These are phyloP conservation scores for Lophochroa leadbeateri DNA, from an alignment of 2,113 vertebrate species.

Conservation along the genomic window DNA sequence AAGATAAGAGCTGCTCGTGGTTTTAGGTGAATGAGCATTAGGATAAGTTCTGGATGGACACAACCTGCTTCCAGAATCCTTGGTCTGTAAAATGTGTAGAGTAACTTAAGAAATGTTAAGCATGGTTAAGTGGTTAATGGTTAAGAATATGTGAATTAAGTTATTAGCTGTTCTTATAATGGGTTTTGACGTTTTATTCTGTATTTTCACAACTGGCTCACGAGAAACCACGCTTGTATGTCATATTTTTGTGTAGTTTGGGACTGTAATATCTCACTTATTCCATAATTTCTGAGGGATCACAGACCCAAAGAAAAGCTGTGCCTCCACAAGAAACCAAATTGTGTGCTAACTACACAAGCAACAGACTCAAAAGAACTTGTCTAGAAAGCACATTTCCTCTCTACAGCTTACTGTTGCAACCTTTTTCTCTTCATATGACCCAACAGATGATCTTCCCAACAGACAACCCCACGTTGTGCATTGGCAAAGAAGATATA, in stretches of 20 bases:
- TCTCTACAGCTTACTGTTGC: not conserved
- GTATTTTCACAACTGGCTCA: not conserved
- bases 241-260: not conserved
- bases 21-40: not conserved
- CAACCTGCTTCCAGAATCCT: not conserved
- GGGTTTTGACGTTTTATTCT: not conserved
- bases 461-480: not conserved
- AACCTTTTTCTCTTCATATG: not conserved
- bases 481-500: not conserved
- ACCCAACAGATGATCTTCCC: conserved; percentile 3
- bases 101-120: not conserved
- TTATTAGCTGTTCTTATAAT: not conserved
- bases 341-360: not conserved
- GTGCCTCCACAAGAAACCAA: not conserved
- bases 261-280: not conserved
- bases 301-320: not conserved
- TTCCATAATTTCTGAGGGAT: not conserved
- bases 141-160: not conserved
- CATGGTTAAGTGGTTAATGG: not conserved
- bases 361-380: not conserved
- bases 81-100: not conserved
- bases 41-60: not conserved
- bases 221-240: not conserved
- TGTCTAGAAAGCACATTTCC: conserved; percentile 3
- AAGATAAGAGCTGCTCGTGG: not conserved